Percentiles rank a stretch among this genome's conserved stretches.
phyloP scores from a whole-genome alignment of 2,888 invertebrate species.

The Nephrotoma appendiculata region DNA sequence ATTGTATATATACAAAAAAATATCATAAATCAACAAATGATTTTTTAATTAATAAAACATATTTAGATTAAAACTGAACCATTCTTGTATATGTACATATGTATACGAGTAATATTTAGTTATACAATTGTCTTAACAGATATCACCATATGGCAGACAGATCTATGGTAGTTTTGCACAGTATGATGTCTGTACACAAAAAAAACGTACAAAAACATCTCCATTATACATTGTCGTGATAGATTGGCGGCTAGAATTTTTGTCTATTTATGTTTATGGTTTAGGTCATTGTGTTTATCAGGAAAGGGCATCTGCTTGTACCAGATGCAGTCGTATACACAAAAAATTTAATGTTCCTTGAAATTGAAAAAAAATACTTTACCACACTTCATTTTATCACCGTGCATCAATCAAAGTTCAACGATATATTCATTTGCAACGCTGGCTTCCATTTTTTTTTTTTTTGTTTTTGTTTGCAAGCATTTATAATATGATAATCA shows the following conservation, averaged over 20 bases:
- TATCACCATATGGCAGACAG: not conserved
- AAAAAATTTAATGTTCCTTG: not conserved
- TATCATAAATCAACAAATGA: not conserved
- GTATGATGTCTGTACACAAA: not conserved
- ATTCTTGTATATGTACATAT: not conserved
- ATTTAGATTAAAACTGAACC: not conserved
- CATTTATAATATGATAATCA: not conserved
- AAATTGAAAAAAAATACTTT: not conserved
- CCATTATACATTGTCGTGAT: not conserved
- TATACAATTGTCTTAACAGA: not conserved
- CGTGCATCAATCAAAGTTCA: not conserved
- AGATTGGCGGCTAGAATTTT: not conserved
- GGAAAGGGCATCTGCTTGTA: not conserved
- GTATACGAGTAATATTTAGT: not conserved
- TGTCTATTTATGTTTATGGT: not conserved
- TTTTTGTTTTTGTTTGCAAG: not conserved
- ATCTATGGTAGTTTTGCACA: not conserved
- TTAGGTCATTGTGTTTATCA: not conserved
- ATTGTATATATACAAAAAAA: not conserved
- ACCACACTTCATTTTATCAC: not conserved
- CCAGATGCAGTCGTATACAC: not conserved
- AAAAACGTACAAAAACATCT: not conserved
- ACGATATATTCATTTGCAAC: not conserved
- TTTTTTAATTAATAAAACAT: not conserved
- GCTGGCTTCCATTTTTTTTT: not conserved